Base-by-base conservation (phyloP, 2,797 vertebrate genomes). In the Natrix natrix region DNA sequence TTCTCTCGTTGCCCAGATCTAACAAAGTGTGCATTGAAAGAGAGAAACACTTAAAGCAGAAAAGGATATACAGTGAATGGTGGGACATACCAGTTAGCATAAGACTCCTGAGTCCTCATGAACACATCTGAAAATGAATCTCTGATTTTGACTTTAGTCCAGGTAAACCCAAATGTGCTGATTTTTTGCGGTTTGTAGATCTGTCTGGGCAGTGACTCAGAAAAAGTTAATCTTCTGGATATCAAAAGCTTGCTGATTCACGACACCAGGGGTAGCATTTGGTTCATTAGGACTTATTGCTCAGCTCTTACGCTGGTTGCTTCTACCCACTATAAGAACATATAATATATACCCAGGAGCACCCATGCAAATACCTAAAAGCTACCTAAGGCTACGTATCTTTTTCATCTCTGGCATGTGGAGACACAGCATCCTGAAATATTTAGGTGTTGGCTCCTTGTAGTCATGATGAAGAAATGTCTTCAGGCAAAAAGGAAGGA, bases 361-460 rank as follows among this genome's bases (percentile, higher is more conserved):
- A 86, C 93, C 91, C 60, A 56, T 92, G 88, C 91, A 95, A 96
- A 91, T 95, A 92, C 86, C 87, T 96, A 97, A 96, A 94, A 55
- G 96, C 88, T 32, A 95, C 96, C 96, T 93, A 93, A 94, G 97
- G 96, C 95, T 95, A 95, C 89, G 37, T 95, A 90, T 97, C 95
- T 94, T 91, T 94, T 95, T 89, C 95, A 91, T 88, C 63, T 83
- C 92, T 60, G 91, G 95, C 98, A 83, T 96, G 98, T 97, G 95
- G 93, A 97, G 96, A 94, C 97, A 98, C 87, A 95, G 52, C 93
- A 92, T 92, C 63, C 91, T 87, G n/a, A 96, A 96, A 94, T 97
- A 97, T 97, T 96, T 96, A 96, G 97, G 96, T 91, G 93, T 96
- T 96, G 96, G 92, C 96, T 96, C 94, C n/a, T 56, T 91, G 95